phyloP scores from a whole-genome alignment of 2,888 invertebrate genomes.

The Tipula vernalis region DNA sequence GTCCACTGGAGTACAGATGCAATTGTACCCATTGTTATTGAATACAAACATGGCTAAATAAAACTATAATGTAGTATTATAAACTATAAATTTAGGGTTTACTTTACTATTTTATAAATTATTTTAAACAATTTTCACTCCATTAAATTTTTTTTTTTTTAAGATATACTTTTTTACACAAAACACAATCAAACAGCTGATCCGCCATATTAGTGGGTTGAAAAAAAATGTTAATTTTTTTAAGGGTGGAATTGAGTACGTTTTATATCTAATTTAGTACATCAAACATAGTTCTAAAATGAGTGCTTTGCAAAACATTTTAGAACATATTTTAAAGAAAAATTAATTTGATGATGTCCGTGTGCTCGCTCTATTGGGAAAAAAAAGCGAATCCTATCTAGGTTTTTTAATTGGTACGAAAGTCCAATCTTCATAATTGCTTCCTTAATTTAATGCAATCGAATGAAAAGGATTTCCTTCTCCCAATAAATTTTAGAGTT shows the following conservation, averaged over 20 bases:
- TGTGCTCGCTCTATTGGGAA: too few relatives aligned
- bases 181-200: constrained; percentile 11
- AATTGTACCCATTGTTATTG: constrained; percentile 67
- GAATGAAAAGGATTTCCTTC: too few relatives aligned
- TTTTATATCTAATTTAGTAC: background rate
- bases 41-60: constrained; percentile 20
- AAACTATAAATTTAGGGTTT: background rate
- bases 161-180: background rate
- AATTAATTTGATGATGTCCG: too few relatives aligned
- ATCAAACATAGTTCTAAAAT: background rate
- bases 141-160: background rate
- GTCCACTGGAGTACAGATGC: constrained; percentile 90
- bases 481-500: too few relatives aligned
- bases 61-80: background rate
- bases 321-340: too few relatives aligned
- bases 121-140: background rate
- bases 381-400: too few relatives aligned
- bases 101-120: background rate
- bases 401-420: too few relatives aligned
- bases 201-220: constrained; percentile 11
- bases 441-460: too few relatives aligned
- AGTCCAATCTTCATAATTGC: too few relatives aligned
- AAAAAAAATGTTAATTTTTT: background rate
- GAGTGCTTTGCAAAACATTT: too few relatives aligned
- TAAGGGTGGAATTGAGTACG: background rate